A percentile compares a stretch with the other conserved stretches of the same genome.
These are phyloP conservation scores for Cordilura impudica DNA, from an alignment of 2,888 invertebrate genomes.

Conservation along the genomic window DNA sequence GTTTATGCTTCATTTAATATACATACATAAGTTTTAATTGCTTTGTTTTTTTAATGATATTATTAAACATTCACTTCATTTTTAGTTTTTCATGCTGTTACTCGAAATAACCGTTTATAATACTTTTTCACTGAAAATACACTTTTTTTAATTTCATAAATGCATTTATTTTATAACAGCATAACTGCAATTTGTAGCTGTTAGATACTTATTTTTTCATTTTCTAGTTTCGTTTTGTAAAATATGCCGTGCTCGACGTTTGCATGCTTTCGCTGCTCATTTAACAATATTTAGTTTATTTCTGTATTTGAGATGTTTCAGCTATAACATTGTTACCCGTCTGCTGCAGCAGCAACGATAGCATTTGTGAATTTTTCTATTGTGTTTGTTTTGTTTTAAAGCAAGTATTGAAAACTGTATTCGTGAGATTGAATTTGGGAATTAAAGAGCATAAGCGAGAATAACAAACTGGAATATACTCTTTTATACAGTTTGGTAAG, in stretches of 20 bases:
- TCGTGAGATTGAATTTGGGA: neutral
- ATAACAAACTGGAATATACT: neutral
- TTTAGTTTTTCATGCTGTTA: neutral
- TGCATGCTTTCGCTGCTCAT: constrained; percentile 55
- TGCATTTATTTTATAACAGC: neutral
- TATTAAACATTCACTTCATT: constrained; percentile 5
- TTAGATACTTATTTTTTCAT: constrained; percentile 2
- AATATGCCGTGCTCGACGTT: constrained; percentile 27
- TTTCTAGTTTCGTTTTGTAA: constrained; percentile 1
- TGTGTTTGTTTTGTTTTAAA: constrained; percentile 14
- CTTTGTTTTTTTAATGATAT: constrained; percentile 30
- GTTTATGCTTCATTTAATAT: constrained; percentile 44
- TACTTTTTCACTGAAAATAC: neutral
- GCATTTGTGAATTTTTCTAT: neutral
- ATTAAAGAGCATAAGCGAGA: neutral
- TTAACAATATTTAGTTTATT: constrained; percentile 43
- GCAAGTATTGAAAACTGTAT: neutral
- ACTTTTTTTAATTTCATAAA: neutral
- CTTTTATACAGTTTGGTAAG: neutral
- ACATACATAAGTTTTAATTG: constrained; percentile 33
- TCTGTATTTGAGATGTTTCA: constrained; percentile 32
- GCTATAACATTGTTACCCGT: neutral
- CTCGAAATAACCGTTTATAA: neutral
- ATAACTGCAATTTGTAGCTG: neutral
- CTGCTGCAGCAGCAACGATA: neutral